A percentile compares a stretch with the other conserved stretches of the same genome.
These are phyloP conservation scores for Ceratoteleas bidentatus DNA, from an alignment of 1,140 invertebrate species.

Conservation along the genomic window DNA sequence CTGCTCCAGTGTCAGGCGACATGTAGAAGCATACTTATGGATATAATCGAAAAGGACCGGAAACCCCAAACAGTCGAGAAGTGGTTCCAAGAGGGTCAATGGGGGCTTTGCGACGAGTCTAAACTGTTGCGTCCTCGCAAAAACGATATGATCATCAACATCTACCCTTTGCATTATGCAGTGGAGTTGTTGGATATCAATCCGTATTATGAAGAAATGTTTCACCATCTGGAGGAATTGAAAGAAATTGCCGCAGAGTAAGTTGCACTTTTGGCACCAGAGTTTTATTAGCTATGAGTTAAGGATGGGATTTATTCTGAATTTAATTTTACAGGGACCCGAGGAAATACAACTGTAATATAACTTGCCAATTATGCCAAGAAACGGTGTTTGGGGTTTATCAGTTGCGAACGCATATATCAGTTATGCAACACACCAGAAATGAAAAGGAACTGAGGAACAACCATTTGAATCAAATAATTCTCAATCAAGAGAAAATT, in stretches of 20 bases:
- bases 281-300: no score
- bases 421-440: not conserved
- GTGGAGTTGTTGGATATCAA: slow-evolving; percentile 75
- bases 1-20: slow-evolving; percentile 66
- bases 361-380: not conserved
- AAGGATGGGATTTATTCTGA: no score
- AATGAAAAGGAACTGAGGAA: not conserved
- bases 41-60: slow-evolving; percentile 64
- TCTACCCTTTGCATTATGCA: slow-evolving; percentile 83
- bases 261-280: not conserved
- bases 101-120: slow-evolving; percentile 67
- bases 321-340: not conserved
- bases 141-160: slow-evolving; percentile 74
- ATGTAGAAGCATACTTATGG: slow-evolving; percentile 64
- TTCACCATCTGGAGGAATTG: not conserved
- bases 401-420: not conserved
- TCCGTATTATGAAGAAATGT: slow-evolving; percentile 9
- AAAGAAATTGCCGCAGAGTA: not conserved
- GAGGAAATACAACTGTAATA: not conserved
- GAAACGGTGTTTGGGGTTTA: not conserved
- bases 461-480: not conserved
- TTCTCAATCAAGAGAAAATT: not conserved
- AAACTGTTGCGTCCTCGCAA: slow-evolving; percentile 67
- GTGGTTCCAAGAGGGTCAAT: slow-evolving; percentile 54
- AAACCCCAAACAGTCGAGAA: slow-evolving; percentile 35